Base-by-base conservation (phyloP, 1,140 invertebrate species). In the Euura lappo region DNA sequence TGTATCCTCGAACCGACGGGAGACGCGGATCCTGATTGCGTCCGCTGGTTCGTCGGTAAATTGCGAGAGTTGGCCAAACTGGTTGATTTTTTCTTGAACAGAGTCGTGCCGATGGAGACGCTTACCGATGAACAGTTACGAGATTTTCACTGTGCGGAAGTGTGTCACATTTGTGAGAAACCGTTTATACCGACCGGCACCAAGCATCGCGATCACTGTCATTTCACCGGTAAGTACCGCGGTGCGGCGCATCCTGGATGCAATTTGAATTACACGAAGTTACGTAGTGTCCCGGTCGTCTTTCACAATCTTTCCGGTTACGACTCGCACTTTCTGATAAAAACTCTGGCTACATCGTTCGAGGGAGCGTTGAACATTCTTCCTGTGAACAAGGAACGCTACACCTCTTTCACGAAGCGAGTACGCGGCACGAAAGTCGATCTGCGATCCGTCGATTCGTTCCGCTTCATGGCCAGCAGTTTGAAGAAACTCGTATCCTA, bases 291-390 rank as follows among this genome's bases (percentile, higher is more conserved):
- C 13, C 75, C 74, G 7, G 69, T 78, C 6, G 46, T 78, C 10
- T 78, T 78, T 68, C 74, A 74, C 45, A 77, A 77, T 64, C 70
- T 77, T 10, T 75, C 69, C 6, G 65, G 72, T 6, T 76, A 76
- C 65, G 71, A 71, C 64, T 44, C 70, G 42, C 71, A 76, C 66
- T 76, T 78, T 69, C 0, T 75, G 28, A 74, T 78, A 45, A 71
- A 74, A 71, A 45, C 64, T 51, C 13, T 77, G 11, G 76, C 70
- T 47, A 45, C 65, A 28, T 6, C 10, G 7, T 6, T 7, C 44
- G 44, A 47, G 28, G 74, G 74, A 42, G 13, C 11, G 45, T 28
- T 73, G 1, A 67, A 43, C 47, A 44, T 78, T 13, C 45, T 74
- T 45, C 76, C 76, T 8, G 71, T 74, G 45, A 78, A 75, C 71